Evolutionary conservation across 2,888 invertebrate genomes (phyloP).

Genomic region (Junonia oenone): DNA sequence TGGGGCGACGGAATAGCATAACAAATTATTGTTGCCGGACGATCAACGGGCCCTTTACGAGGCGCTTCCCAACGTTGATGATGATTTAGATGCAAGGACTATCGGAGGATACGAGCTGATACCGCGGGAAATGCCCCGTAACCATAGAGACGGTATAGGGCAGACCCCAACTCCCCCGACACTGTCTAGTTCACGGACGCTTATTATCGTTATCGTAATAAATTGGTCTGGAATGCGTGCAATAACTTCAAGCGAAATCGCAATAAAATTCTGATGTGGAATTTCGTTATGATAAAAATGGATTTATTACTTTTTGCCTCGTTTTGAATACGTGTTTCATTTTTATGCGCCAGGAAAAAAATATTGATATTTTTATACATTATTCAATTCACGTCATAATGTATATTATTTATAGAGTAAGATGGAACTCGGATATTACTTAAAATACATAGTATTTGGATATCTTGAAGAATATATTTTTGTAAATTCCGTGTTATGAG

Average conservation of each 20-base stretch:
- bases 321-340: constrained; percentile 23
- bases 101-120: constrained; percentile 60
- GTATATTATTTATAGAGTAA: background rate
- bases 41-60: constrained; percentile 72
- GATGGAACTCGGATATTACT: background rate
- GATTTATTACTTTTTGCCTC: constrained; percentile 29
- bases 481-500: background rate
- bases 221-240: constrained; percentile 70
- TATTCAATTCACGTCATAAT: background rate
- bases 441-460: background rate
- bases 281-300: constrained; percentile 33
- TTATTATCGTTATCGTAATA: constrained; percentile 75
- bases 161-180: constrained; percentile 49
- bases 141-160: constrained; percentile 50
- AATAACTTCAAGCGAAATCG: constrained; percentile 60
- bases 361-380: constrained; percentile 7
- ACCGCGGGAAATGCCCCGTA: constrained; percentile 51
- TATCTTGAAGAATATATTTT: background rate
- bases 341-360: constrained; percentile 15
- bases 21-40: constrained; percentile 54
- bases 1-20: constrained; percentile 41
- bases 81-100: constrained; percentile 76
- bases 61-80: constrained; percentile 66
- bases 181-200: constrained; percentile 67
- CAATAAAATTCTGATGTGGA: constrained; percentile 53